Percentiles rank a stretch among this genome's conserved stretches.
phyloP scores from a whole-genome alignment of 2,797 vertebrate species.

The Sebastes miniatus region DNA sequence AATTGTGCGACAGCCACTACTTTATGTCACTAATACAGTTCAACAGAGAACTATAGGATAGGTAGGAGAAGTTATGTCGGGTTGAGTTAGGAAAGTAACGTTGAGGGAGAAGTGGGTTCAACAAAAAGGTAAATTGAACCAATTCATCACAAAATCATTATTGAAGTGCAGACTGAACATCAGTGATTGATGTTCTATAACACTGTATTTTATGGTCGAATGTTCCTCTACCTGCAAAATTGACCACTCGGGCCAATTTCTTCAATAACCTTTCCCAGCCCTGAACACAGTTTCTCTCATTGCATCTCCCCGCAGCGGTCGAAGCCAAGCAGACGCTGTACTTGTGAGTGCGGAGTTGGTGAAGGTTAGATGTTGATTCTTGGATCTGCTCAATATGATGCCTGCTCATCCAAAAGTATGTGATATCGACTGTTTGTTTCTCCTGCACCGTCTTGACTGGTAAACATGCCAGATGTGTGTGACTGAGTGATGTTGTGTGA shows the following conservation, averaged over 20 bases:
- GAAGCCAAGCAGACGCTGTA: background rate
- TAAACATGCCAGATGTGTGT: background rate
- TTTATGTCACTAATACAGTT: too few relatives aligned
- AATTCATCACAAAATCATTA: background rate
- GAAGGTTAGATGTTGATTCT: slow-evolving; percentile 43
- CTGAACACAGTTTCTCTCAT: slow-evolving; percentile 9
- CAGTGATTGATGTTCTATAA: background rate
- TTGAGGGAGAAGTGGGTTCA: background rate
- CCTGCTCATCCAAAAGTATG: slow-evolving; percentile 38
- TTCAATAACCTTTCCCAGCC: background rate
- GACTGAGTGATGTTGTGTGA: slow-evolving; percentile 4
- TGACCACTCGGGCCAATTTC: background rate
- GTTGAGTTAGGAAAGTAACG: background rate
- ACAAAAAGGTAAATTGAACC: background rate
- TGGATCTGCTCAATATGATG: slow-evolving; percentile 35
- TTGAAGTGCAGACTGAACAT: background rate
- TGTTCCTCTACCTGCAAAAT: background rate
- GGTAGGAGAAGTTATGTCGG: background rate
- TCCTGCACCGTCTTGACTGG: slow-evolving; percentile 23
- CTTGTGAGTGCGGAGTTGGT: background rate
- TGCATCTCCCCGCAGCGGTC: background rate
- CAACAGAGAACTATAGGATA: too few relatives aligned
- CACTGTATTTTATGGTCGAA: background rate
- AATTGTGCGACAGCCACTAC: too few relatives aligned
- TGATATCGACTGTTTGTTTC: slow-evolving; percentile 45